Conservation (phyloP, 2,888 invertebrate species). For the Ormyrus thymus region DNA sequence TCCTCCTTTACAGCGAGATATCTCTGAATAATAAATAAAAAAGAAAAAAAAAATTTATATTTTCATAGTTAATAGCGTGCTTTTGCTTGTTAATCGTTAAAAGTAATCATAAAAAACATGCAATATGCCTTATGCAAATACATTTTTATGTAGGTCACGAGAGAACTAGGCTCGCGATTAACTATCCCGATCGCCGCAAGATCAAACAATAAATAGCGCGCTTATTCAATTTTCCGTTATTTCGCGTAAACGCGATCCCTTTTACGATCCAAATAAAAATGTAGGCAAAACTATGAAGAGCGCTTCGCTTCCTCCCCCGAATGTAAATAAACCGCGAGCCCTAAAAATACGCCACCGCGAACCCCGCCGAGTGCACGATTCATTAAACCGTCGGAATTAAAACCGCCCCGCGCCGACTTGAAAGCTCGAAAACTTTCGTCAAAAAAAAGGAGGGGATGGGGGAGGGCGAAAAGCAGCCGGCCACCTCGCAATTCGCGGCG, state of each 20-base stretch:
- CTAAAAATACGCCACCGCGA: too few relatives aligned
- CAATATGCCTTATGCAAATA: conserved; percentile 27
- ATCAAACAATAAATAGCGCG: not conserved
- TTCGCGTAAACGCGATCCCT: too few relatives aligned
- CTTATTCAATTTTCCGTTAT: not conserved
- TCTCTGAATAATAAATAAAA: not conserved
- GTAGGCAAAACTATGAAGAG: too few relatives aligned
- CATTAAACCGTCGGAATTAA: not conserved
- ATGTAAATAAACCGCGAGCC: too few relatives aligned
- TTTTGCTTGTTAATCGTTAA: conserved; percentile 18
- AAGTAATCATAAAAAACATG: conserved; percentile 25
- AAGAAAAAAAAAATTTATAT: conserved; percentile 3
- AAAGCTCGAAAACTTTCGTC: not conserved
- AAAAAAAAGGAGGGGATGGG: too few relatives aligned
- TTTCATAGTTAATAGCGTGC: conserved; percentile 35
- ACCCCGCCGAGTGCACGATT: not conserved
- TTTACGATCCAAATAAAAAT: too few relatives aligned
- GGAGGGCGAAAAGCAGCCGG: not conserved
- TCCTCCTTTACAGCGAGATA: not conserved
- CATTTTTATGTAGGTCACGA: conserved; percentile 25
- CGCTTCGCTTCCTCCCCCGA: too few relatives aligned
- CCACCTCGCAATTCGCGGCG: not conserved
- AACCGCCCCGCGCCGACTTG: not conserved
- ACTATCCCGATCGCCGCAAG: conserved; percentile 20
- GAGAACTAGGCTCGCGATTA: conserved; percentile 35